Evolutionary conservation across 2,797 vertebrate genomes (phyloP).

Genomic region (Agapornis canus): DNA sequence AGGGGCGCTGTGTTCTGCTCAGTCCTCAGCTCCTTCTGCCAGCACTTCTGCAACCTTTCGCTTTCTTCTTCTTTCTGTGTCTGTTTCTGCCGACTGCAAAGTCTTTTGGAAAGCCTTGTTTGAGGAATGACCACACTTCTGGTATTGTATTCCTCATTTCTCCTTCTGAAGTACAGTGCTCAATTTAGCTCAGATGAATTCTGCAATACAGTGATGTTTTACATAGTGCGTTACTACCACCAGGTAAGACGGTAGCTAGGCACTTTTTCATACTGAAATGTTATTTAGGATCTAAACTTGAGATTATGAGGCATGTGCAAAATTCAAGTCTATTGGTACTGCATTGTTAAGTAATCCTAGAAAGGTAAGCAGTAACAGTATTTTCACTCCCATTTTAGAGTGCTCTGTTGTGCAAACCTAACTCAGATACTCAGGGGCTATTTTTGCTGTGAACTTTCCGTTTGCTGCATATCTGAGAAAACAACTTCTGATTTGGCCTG

Average conservation of each 20-base stretch:
- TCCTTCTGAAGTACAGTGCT: neutral
- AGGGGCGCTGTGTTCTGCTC: accelerated
- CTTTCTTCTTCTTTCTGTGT: neutral
- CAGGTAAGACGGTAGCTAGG: neutral
- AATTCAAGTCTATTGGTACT: neutral
- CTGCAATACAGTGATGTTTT: neutral
- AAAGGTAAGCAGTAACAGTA: neutral
- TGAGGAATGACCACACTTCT: neutral
- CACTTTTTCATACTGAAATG: neutral
- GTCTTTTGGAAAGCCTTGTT: neutral
- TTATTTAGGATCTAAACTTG: neutral
- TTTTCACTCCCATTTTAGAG: neutral
- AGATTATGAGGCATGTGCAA: neutral
- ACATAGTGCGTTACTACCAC: neutral
- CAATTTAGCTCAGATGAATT: accelerated
- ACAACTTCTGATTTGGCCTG: neutral
- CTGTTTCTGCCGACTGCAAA: neutral
- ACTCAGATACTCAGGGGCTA: accelerated
- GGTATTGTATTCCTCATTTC: neutral
- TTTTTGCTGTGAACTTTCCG: neutral
- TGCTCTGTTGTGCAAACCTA: neutral
- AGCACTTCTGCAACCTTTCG: neutral
- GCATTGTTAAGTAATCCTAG: neutral
- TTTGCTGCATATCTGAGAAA: neutral
- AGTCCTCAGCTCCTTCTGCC: neutral